phyloP scores from a whole-genome alignment of 2,888 invertebrate species.

The Allygus modestus region DNA sequence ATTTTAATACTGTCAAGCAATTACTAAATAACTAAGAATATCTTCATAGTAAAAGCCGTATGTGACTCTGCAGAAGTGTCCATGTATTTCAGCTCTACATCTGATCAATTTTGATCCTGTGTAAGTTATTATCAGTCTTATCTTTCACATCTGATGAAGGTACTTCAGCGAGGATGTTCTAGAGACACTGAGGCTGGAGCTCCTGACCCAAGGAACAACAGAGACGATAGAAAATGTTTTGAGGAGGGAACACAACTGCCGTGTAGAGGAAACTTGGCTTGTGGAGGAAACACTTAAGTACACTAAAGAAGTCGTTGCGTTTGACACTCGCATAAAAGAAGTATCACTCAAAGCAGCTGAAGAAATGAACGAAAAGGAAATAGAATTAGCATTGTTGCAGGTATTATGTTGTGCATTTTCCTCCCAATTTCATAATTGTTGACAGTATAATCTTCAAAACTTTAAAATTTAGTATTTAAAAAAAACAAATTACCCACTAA shows the following conservation, averaged over 20 bases:
- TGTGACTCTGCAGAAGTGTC: no score
- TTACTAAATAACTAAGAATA: no score
- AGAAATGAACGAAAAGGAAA: constrained; percentile 41
- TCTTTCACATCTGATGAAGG: no score
- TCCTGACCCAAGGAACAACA: constrained; percentile 10
- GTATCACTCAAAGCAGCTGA: constrained; percentile 13
- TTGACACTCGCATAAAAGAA: constrained; percentile 28
- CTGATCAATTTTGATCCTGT: no score
- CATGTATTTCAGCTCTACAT: no score
- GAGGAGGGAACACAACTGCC: constrained; percentile 12
- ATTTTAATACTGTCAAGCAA: no score
- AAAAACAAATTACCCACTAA: no score
- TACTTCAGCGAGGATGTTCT: constrained; percentile 41
- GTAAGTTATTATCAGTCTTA: no score
- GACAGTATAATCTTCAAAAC: background rate
- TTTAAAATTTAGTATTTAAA: no score
- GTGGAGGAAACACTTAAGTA: constrained; percentile 26
- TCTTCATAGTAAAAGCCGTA: no score
- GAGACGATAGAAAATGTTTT: constrained; percentile 18
- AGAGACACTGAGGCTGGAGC: background rate
- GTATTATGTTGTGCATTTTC: constrained; percentile 15
- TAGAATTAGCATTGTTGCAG: constrained; percentile 41
- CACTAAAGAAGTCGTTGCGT: constrained; percentile 21
- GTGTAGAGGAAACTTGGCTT: constrained; percentile 18
- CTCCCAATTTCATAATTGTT: background rate